Percentiles rank a stretch among this genome's conserved stretches.
These are phyloP conservation scores for Phlogophora meticulosa DNA, from an alignment of 2,888 invertebrate species.

Conservation along the genomic window DNA sequence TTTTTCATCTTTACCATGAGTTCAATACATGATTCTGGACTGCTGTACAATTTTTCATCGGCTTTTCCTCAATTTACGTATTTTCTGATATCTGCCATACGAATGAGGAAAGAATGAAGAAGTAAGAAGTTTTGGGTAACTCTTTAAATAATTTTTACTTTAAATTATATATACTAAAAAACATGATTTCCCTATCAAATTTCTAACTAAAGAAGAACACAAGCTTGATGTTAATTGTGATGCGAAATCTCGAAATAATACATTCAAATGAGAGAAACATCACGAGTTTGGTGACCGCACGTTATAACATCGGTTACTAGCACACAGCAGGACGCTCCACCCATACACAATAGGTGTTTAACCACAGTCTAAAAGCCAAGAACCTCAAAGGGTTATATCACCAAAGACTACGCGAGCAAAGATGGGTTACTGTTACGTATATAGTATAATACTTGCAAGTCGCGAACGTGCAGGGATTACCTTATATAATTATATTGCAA, in stretches of 20 bases:
- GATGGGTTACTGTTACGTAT: conserved; percentile 36
- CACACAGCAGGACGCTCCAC: not conserved
- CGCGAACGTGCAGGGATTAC: conserved; percentile 31
- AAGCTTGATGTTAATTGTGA: too few species aligned
- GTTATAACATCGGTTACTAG: conserved; percentile 48
- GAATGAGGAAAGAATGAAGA: too few species aligned
- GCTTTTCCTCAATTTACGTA: too few species aligned
- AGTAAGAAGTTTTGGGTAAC: too few species aligned
- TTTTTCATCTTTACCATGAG: too few species aligned
- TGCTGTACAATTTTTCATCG: too few species aligned
- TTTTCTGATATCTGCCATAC: too few species aligned
- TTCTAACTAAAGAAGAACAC: too few species aligned
- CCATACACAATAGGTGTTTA: conserved; percentile 43
- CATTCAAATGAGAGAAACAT: not conserved
- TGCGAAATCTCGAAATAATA: not conserved
- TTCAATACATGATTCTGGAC: too few species aligned
- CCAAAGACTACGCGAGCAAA: not conserved
- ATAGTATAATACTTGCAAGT: conserved; percentile 54
- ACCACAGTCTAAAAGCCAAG: conserved; percentile 37
- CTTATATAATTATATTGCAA: conserved; percentile 32
- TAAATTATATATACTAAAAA: too few species aligned
- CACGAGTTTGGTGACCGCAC: not conserved
- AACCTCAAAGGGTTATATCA: conserved; percentile 42
- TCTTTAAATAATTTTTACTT: too few species aligned
- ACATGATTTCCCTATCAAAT: too few species aligned